phyloP scores from a whole-genome alignment of 2,888 invertebrate species.

The Polydrusus pterygomalis region DNA sequence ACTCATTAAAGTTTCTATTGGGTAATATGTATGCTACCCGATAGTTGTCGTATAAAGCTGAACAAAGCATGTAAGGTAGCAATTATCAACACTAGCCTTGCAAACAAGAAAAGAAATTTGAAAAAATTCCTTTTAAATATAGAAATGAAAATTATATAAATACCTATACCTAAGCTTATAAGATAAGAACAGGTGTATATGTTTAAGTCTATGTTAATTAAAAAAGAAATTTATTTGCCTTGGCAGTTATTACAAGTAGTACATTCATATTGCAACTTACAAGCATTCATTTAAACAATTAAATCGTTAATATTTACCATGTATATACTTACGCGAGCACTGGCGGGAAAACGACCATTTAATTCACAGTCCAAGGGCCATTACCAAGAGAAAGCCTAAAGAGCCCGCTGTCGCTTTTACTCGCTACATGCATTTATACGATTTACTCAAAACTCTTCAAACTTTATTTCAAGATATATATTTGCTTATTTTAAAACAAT shows the following conservation, averaged over 20 bases:
- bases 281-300: not conserved
- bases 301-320: too few species aligned
- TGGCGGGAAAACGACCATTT: too few species aligned
- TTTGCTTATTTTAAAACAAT: too few species aligned
- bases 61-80: not conserved
- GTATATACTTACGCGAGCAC: too few species aligned
- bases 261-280: not conserved
- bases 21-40: too few species aligned
- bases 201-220: not conserved
- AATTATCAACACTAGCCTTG: not conserved
- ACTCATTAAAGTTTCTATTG: too few species aligned
- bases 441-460: too few species aligned
- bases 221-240: conserved; percentile 12
- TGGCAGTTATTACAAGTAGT: not conserved
- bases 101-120: not conserved
- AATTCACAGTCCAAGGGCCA: too few species aligned
- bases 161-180: not conserved
- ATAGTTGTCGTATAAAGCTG: not conserved
- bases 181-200: not conserved
- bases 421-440: too few species aligned
- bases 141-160: not conserved
- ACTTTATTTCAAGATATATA: too few species aligned
- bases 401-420: too few species aligned
- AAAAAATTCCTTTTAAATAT: not conserved
- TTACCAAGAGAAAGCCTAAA: too few species aligned